A percentile compares a stretch with the other conserved stretches of the same genome.
Evolutionary conservation across 30 jellyfish, hydroid and myxozoan genomes (phyloP).

Genomic region (Sanderia malayensis): DNA sequence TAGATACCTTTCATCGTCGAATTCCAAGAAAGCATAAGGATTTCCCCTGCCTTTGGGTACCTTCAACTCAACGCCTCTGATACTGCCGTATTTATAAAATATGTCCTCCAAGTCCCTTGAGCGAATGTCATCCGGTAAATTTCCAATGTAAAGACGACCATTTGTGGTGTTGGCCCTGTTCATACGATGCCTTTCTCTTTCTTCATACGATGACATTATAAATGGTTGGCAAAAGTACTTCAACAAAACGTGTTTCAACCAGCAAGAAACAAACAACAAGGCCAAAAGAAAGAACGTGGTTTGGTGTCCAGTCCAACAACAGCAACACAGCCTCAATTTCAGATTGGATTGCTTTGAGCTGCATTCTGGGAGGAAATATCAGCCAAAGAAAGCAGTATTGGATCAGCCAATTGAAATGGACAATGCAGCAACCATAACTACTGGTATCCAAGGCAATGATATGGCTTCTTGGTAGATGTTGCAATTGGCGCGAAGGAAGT

Average conservation of each 20-base stretch:
- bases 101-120: slow-evolving; percentile 85
- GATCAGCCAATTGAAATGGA: slow-evolving; percentile 10
- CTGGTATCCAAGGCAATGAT: slow-evolving; percentile 14
- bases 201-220: slow-evolving; percentile 37
- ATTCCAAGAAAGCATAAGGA: slow-evolving; percentile 93
- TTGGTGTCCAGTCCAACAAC: background rate
- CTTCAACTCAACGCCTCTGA: slow-evolving; percentile 74
- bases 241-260: background rate
- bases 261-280: background rate
- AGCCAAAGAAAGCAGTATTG: slow-evolving; percentile 24
- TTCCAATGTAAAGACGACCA: slow-evolving; percentile 92
- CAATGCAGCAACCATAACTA: background rate
- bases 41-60: slow-evolving; percentile 71
- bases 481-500: slow-evolving; percentile 13
- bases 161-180: slow-evolving; percentile 70
- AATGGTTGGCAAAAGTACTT: background rate
- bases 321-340: background rate
- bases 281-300: background rate
- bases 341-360: background rate
- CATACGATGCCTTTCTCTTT: slow-evolving; percentile 50
- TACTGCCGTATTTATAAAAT: slow-evolving; percentile 83
- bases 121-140: slow-evolving; percentile 88
- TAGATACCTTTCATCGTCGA: slow-evolving; percentile 88
- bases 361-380: slow-evolving; percentile 6
- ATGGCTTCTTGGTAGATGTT: slow-evolving; percentile 39